Percentiles rank a stretch among this genome's conserved stretches.
Conservation (phyloP, 1,140 invertebrate species). For the Neoseiulus cucumeris region DNA sequence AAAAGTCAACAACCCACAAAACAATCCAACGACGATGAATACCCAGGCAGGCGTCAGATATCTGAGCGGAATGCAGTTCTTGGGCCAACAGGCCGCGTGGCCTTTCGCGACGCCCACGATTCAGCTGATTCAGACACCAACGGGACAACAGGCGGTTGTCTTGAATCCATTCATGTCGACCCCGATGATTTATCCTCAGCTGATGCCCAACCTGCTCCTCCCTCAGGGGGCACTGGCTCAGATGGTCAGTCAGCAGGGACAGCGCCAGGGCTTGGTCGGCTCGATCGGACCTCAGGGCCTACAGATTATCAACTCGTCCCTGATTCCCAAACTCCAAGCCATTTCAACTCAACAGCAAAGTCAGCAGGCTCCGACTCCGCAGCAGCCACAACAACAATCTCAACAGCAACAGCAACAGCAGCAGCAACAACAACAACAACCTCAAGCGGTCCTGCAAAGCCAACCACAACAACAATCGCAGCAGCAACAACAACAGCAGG, state of each 20-base stretch:
- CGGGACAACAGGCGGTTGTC: neutral
- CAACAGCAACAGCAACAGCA: neutral
- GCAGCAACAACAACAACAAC: neutral
- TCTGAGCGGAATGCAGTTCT: neutral
- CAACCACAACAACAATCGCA: neutral
- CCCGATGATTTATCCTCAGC: neutral
- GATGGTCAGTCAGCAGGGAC: neutral
- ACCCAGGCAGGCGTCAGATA: neutral
- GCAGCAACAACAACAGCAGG: neutral
- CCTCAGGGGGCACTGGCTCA: neutral
- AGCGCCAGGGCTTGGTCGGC: neutral
- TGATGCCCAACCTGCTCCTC: neutral
- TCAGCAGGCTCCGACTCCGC: neutral
- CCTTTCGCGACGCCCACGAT: neutral
- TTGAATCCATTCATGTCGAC: neutral
- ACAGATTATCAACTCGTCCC: neutral
- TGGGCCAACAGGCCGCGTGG: neutral
- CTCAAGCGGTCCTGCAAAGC: neutral
- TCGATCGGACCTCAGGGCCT: neutral
- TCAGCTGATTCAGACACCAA: slow-evolving; percentile 3
- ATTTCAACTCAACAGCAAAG: neutral
- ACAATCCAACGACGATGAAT: neutral
- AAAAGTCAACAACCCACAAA: neutral
- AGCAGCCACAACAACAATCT: neutral
- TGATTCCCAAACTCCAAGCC: neutral